A percentile compares a stretch with the other conserved stretches of the same genome.
Evolutionary conservation across 2,797 vertebrate species (phyloP).

Genomic region (Gastrophryne carolinensis): DNA sequence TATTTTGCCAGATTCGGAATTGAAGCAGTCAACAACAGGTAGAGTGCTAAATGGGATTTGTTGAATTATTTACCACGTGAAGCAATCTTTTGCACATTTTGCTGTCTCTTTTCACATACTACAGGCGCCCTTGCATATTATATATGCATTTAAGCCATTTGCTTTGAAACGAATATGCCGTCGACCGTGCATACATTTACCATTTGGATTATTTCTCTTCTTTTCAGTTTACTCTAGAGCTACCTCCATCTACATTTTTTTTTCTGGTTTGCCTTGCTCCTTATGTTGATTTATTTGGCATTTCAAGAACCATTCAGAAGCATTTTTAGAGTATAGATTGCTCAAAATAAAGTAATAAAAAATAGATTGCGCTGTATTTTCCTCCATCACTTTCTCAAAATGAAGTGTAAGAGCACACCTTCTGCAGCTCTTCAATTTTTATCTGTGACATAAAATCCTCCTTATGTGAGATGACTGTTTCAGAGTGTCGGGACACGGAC

Average conservation of each 20-base stretch:
- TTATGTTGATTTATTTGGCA: conserved; percentile 42
- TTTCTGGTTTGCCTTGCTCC: conserved; percentile 25
- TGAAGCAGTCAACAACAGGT: conserved; percentile 13
- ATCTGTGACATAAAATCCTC: conserved; percentile 40
- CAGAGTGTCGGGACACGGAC: conserved; percentile 26
- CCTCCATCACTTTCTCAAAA: conserved; percentile 32
- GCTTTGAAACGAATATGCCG: conserved; percentile 26
- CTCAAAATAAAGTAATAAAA: conserved; percentile 48
- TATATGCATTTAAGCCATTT: conserved; percentile 30
- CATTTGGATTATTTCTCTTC: conserved; percentile 25
- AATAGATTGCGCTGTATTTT: conserved; percentile 48
- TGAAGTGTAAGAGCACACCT: conserved; percentile 41
- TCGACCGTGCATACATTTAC: conserved; percentile 36
- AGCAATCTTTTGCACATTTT: conserved; percentile 34
- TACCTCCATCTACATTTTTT: conserved; percentile 46
- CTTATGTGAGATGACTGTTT: conserved; percentile 43
- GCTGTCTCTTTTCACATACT: conserved; percentile 28
- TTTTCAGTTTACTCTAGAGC: conserved; percentile 12
- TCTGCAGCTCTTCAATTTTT: conserved; percentile 47
- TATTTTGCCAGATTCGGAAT: conserved; percentile 48
- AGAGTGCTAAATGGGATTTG: conserved; percentile 28
- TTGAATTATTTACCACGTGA: conserved; percentile 37
- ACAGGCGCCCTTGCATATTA: conserved; percentile 41
- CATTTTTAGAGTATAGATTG: conserved; percentile 48
- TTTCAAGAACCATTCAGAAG: conserved; percentile 42